These are phyloP conservation scores for Temnothorax rugatulus DNA, from an alignment of 2,888 invertebrate genomes.

Conservation along the genomic window DNA sequence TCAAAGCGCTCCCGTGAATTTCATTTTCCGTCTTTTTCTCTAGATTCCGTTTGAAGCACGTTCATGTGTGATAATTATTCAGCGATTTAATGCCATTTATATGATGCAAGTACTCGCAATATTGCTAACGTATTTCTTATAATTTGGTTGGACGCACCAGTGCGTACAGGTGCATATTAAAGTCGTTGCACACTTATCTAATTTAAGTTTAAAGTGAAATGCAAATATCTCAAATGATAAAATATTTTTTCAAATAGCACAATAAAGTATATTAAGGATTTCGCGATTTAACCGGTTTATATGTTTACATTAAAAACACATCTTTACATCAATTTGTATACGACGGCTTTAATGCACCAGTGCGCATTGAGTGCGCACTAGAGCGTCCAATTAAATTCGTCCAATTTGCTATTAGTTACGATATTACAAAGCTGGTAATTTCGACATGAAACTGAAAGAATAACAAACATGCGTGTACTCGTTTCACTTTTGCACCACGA, in stretches of 20 bases:
- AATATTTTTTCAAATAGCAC: too few relatives aligned
- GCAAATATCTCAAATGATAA: too few relatives aligned
- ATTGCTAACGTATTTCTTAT: not conserved
- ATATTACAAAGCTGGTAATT: not conserved
- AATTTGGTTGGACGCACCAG: not conserved
- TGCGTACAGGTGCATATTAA: too few relatives aligned
- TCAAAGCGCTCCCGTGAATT: not conserved
- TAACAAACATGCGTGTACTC: conserved; percentile 20
- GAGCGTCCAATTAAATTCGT: too few relatives aligned
- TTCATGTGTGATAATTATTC: conserved; percentile 11
- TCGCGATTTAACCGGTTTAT: too few relatives aligned
- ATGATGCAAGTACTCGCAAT: not conserved
- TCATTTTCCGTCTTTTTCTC: not conserved
- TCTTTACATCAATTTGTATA: too few relatives aligned
- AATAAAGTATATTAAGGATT: too few relatives aligned
- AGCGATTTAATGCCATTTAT: not conserved
- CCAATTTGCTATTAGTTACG: not conserved
- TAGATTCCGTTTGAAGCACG: not conserved
- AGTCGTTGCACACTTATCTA: too few relatives aligned
- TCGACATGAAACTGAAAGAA: not conserved
- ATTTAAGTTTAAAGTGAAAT: too few relatives aligned
- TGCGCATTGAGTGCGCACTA: too few relatives aligned
- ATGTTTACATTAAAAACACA: too few relatives aligned
- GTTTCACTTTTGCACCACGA: conserved; percentile 29
- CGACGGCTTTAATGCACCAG: too few relatives aligned